Evolutionary conservation across 2,113 vertebrate species (phyloP).

Genomic region (Callipepla californica): DNA sequence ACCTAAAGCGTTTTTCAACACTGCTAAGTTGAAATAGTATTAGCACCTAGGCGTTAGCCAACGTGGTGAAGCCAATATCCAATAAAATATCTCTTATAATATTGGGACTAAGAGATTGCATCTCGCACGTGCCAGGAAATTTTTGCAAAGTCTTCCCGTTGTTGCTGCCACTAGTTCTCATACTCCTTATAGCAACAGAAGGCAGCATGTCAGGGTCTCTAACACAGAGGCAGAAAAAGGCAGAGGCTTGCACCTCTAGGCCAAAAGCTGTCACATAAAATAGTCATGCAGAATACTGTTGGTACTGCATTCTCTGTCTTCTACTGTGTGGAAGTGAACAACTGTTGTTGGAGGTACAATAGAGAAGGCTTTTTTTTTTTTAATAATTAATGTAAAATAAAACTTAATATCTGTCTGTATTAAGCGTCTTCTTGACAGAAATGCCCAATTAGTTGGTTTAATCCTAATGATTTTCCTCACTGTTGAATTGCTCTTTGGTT

Average conservation of each 20-base stretch:
- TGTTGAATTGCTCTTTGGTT: background rate
- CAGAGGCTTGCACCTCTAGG: background rate
- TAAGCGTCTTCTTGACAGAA: background rate
- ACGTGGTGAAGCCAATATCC: background rate
- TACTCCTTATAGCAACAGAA: background rate
- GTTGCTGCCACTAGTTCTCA: background rate
- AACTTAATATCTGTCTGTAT: background rate
- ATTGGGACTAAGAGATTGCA: background rate
- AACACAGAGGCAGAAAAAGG: background rate
- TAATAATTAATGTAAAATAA: background rate
- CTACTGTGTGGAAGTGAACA: background rate
- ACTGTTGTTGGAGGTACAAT: background rate
- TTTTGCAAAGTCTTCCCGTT: conserved; percentile 1
- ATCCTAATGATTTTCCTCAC: background rate
- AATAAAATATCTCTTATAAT: background rate
- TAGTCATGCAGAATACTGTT: background rate
- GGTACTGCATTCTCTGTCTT: background rate
- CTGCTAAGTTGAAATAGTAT: background rate
- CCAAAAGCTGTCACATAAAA: background rate
- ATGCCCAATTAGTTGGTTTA: background rate
- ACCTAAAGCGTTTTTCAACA: background rate
- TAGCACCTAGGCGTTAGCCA: conserved; percentile 16
- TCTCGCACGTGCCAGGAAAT: conserved; percentile 23
- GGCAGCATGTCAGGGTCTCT: background rate
- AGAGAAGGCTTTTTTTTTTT: background rate